Evolutionary conservation across 2,113 vertebrate species (phyloP), one percentile per base, ranked within the genome.

Genomic region (Tachycineta bicolor): DNA sequence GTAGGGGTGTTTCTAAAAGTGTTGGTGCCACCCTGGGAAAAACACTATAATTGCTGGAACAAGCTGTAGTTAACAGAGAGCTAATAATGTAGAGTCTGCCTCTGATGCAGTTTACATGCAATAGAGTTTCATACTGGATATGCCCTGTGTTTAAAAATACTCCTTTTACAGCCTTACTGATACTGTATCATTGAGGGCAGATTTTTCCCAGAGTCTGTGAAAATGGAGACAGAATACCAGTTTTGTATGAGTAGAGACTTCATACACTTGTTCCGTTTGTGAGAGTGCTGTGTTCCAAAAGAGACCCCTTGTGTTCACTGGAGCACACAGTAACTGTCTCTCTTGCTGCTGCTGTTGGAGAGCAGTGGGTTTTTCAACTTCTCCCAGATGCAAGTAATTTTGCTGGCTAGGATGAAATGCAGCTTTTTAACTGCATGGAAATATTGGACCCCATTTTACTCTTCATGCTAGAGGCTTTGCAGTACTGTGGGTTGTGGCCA

Each of bases 281-380:
- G 50, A 12, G 33, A 37, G 47, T 55, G 19, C 59, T 59, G 56
- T 85, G 86, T 89, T 96, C 74, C 94, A 81, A 78, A 97, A 95
- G 95, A 97, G 96, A 96, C 96, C 95, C 83, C 97, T 97, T 97
- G 96, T 97, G 96, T 97, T 96, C 94, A 70, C 49, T 90, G 39
- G 26, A 29, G 67, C 87, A n/a, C 67, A 76, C 0, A 5, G n/a
- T 77, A 74, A 87, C 74, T 75, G 11, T 44, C 49, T 79, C 55
- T 6, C 53, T 0, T 0, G 1, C 41, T 87, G 87, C 43, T 87
- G 80, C 52, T 83, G 53, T 58, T 0, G 13, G 31, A 63, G 75
- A 91, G 37, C 63, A 80, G 53, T 63, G 39, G 43, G 6, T 37
- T 84, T 82, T 84, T 82, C 44, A 39, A 2, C 26, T 67, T 73